Conservation (phyloP, 2,113 vertebrate species). For the Conger conger region DNA sequence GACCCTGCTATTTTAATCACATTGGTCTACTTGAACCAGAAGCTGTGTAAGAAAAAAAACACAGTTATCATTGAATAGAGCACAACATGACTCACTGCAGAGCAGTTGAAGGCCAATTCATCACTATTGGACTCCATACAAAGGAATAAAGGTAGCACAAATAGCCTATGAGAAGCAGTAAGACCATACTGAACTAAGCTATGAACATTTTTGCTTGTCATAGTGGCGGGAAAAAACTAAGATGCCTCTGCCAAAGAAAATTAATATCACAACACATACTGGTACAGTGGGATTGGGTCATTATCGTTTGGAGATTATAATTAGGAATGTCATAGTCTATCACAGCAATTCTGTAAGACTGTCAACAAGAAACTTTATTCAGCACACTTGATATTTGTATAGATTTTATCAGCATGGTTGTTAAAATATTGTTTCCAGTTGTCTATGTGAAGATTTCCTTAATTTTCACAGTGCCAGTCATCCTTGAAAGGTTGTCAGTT, state of each 20-base stretch:
- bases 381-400: neutral
- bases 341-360: no score
- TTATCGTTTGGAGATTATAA: no score
- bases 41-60: neutral
- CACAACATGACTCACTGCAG: neutral
- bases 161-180: neutral
- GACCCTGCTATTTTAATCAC: conserved; percentile 22
- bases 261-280: neutral
- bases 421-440: neutral
- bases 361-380: no score
- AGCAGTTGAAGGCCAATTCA: neutral
- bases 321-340: no score
- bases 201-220: neutral
- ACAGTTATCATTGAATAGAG: conserved; percentile 5
- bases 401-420: no score
- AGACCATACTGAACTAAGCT: neutral
- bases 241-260: neutral
- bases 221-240: neutral
- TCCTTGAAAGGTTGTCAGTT: neutral
- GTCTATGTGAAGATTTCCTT: neutral
- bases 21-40: neutral
- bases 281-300: neutral
- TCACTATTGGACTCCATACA: neutral
- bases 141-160: neutral
- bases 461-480: neutral